A percentile compares a stretch with the other conserved stretches of the same genome.
These are phyloP conservation scores for Lasioglossum leucozonium DNA, from an alignment of 2,888 invertebrate species.

Conservation along the genomic window DNA sequence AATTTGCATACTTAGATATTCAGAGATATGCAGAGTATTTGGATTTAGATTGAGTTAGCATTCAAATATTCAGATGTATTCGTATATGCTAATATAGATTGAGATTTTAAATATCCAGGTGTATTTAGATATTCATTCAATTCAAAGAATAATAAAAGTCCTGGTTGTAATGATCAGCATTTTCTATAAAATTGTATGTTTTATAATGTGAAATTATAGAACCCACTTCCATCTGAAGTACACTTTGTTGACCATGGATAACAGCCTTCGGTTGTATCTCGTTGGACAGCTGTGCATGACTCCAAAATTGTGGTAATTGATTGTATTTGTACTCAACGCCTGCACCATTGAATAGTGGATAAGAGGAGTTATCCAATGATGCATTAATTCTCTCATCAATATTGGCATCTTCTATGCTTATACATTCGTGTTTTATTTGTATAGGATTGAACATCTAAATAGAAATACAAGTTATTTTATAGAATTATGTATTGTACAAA, in stretches of 20 bases:
- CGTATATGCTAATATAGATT: neutral
- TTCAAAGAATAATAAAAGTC: neutral
- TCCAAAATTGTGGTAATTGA: conserved; percentile 82
- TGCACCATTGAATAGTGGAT: conserved; percentile 80
- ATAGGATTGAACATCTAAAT: conserved; percentile 83
- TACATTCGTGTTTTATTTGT: conserved; percentile 82
- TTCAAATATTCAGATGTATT: neutral
- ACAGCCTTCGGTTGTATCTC: conserved; percentile 78
- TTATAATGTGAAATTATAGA: neutral
- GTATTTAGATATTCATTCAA: neutral
- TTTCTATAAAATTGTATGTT: no score
- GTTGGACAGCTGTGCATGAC: conserved; percentile 79
- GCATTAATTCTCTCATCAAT: conserved; percentile 73
- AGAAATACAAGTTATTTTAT: conserved; percentile 20
- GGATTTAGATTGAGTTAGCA: neutral
- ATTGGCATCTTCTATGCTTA: conserved; percentile 78
- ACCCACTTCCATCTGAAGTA: conserved; percentile 74
- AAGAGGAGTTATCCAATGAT: conserved; percentile 76
- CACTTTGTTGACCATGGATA: conserved; percentile 72
- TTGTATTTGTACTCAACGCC: conserved; percentile 82
- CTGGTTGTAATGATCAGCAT: neutral
- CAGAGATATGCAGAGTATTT: no score
- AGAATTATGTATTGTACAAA: neutral
- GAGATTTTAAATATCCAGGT: neutral
- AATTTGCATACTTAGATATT: no score